phyloP scores from a whole-genome alignment of 2,113 vertebrate species.

The Cyphomyrus discorhynchus region DNA sequence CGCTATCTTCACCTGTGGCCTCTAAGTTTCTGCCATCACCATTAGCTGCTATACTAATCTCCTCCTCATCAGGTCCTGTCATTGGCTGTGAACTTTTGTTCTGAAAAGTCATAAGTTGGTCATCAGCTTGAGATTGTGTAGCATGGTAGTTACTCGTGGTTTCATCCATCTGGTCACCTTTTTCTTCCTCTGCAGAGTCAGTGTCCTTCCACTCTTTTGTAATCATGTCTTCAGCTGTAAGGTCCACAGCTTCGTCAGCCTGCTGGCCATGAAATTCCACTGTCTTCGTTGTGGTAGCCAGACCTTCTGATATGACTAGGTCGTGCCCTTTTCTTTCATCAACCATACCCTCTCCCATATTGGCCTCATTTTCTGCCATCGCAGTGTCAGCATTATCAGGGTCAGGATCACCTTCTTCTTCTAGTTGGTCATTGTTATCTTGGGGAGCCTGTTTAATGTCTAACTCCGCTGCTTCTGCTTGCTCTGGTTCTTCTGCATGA shows the following conservation, averaged over 20 bases:
- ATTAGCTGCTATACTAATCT: conserved; percentile 13
- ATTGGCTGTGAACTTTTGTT: background rate
- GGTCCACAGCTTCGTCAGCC: background rate
- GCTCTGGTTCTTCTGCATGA: background rate
- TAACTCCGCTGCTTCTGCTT: background rate
- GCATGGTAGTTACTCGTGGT: background rate
- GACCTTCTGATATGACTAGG: background rate
- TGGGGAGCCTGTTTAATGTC: background rate
- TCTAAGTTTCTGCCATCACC: background rate
- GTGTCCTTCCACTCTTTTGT: conserved; percentile 8
- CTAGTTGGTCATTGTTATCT: background rate
- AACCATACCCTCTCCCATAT: background rate
- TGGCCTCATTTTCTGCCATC: background rate
- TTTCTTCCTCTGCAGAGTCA: background rate
- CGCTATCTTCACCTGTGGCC: accelerated
- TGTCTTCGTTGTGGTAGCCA: background rate
- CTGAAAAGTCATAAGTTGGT: background rate
- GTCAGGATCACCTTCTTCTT: background rate
- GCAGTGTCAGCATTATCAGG: background rate
- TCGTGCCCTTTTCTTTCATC: background rate
- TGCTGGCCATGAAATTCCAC: background rate
- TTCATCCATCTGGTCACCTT: conserved; percentile 18
- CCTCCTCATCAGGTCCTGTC: background rate
- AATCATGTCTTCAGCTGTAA: background rate
- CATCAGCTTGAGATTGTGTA: background rate